Conservation (phyloP, 2,888 invertebrate species). For the Amiota communis region DNA sequence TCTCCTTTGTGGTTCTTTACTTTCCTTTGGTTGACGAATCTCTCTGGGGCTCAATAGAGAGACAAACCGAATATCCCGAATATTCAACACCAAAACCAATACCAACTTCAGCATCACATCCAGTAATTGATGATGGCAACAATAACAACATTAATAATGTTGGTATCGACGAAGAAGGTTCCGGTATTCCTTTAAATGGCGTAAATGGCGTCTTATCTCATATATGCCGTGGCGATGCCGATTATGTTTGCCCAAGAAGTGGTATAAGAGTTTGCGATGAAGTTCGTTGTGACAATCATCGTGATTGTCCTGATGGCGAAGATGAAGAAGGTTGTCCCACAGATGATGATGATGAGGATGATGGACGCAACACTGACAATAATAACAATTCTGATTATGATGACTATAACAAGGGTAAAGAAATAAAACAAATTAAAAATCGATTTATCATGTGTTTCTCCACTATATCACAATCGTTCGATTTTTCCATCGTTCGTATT, state of each 20-base stretch:
- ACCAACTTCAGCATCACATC: conserved; percentile 1
- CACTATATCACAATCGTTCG: conserved; percentile 5
- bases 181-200: conserved; percentile 48
- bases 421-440: background rate
- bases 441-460: background rate
- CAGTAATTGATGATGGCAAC: background rate
- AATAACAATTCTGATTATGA: background rate
- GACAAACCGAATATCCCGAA: no score
- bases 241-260: conserved; percentile 59
- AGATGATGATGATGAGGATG: background rate
- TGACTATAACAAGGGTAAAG: background rate
- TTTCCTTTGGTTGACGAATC: no score
- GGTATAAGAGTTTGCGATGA: conserved; percentile 65
- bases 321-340: conserved; percentile 66
- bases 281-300: conserved; percentile 63
- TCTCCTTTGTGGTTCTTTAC: no score
- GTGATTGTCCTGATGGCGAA: conserved; percentile 70
- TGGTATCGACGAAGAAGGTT: conserved; percentile 43
- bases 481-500: conserved; percentile 1
- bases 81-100: background rate
- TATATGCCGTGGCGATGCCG: conserved; percentile 68
- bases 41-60: no score
- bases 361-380: background rate
- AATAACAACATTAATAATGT: no score
- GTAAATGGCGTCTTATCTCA: conserved; percentile 2